Evolutionary conservation across 1,140 invertebrate genomes (phyloP).

Genomic region (Drosophila miranda): DNA sequence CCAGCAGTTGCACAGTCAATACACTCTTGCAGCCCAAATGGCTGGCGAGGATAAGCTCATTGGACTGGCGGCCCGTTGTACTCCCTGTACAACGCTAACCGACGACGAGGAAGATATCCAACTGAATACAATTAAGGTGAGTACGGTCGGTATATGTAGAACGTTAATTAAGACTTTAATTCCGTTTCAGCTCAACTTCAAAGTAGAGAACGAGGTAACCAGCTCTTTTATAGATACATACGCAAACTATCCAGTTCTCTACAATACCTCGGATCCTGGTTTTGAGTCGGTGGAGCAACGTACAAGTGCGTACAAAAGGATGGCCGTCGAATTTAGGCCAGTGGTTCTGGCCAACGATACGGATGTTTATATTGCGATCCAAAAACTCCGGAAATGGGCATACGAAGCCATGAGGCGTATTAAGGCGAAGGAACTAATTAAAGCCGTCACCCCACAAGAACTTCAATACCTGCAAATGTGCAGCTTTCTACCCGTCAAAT

Average conservation of each 20-base stretch:
- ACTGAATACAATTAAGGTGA: constrained; percentile 44
- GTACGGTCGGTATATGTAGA: neutral
- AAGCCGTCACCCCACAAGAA: constrained; percentile 46
- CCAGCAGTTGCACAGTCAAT: constrained; percentile 50
- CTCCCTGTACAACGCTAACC: neutral
- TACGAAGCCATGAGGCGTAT: constrained; percentile 54
- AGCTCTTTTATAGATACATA: constrained; percentile 55
- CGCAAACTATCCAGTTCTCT: constrained; percentile 53
- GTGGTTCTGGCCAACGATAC: constrained; percentile 54
- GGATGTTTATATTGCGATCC: constrained; percentile 53
- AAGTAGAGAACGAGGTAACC: constrained; percentile 47
- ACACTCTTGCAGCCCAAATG: constrained; percentile 29
- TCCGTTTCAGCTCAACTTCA: constrained; percentile 51
- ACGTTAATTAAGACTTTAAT: neutral
- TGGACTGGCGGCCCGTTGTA: constrained; percentile 26
- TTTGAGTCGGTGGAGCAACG: constrained; percentile 42
- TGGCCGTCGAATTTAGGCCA: constrained; percentile 33
- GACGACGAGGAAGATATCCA: constrained; percentile 37
- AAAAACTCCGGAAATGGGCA: constrained; percentile 49
- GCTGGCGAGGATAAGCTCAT: constrained; percentile 29
- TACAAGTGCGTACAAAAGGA: constrained; percentile 36
- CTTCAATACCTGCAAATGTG: constrained; percentile 58
- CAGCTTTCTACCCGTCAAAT: constrained; percentile 62
- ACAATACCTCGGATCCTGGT: constrained; percentile 24
- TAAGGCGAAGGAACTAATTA: constrained; percentile 48